Evolutionary conservation across 2,113 vertebrate species (phyloP).

Genomic region (Neomonachus schauinslandi): DNA sequence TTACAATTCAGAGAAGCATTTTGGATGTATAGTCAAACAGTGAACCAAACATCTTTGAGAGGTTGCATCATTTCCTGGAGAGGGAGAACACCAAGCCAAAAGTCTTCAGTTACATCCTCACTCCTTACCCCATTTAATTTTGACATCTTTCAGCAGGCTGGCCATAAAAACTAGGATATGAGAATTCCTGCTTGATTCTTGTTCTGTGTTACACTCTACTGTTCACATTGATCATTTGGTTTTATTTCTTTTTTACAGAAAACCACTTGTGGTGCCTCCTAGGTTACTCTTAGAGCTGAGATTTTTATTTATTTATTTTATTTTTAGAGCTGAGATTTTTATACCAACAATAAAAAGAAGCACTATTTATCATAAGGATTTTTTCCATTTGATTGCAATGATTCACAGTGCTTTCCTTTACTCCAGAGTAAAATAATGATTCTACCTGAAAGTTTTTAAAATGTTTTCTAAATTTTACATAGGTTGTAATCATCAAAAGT

Average conservation of each 20-base stretch:
- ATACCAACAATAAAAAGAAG: conserved; percentile 66
- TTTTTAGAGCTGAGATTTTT: conserved; percentile 69
- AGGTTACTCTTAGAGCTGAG: conserved; percentile 54
- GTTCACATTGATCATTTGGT: conserved; percentile 59
- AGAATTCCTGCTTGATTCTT: conserved; percentile 33
- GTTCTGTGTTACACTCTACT: neutral
- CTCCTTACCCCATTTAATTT: conserved; percentile 21
- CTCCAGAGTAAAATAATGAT: conserved; percentile 60
- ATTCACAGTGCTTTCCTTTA: conserved; percentile 59
- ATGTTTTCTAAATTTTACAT: conserved; percentile 65
- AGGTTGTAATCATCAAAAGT: conserved; percentile 51
- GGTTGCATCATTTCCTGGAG: neutral
- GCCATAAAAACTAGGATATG: conserved; percentile 48
- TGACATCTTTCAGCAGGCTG: neutral
- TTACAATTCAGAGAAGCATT: neutral
- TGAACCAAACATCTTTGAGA: neutral
- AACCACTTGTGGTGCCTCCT: conserved; percentile 42
- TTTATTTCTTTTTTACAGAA: conserved; percentile 62
- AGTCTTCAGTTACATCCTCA: neutral
- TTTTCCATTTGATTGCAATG: conserved; percentile 73
- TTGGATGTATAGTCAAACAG: conserved; percentile 21
- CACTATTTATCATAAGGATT: conserved; percentile 54
- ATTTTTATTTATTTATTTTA: too few species aligned
- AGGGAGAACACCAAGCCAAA: neutral
- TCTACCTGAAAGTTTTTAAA: conserved; percentile 41